Percentiles rank a stretch among this genome's conserved stretches.
Evolutionary conservation across 1,140 invertebrate genomes (phyloP).

Genomic region (Apis laboriosa): DNA sequence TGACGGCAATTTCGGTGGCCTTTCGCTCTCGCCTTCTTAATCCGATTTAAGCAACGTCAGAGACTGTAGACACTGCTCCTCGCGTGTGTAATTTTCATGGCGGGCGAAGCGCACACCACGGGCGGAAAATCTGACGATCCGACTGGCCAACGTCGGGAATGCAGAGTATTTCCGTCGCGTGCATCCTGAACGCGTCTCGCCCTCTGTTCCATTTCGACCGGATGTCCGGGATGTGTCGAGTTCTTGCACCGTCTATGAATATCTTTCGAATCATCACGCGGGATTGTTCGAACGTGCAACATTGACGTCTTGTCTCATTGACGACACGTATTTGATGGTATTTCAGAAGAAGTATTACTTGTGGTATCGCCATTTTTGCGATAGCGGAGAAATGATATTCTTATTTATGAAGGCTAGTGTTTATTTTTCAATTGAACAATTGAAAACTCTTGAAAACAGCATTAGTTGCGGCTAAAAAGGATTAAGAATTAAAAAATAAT

Average conservation of each 20-base stretch:
- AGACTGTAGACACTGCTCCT: conserved; percentile 18
- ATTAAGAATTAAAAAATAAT: not conserved
- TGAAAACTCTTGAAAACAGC: no score
- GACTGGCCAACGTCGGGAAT: conserved; percentile 11
- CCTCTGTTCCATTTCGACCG: conserved; percentile 1
- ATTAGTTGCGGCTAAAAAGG: no score
- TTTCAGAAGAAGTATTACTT: no score
- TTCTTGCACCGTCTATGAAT: conserved; percentile 49
- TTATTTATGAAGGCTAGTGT: no score
- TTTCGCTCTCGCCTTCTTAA: conserved; percentile 24
- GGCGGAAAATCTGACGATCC: conserved; percentile 4
- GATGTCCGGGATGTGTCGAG: conserved; percentile 43
- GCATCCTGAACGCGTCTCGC: conserved; percentile 19
- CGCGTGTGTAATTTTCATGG: conserved; percentile 1
- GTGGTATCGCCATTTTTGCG: no score
- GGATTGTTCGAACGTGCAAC: conserved; percentile 6
- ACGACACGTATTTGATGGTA: not conserved
- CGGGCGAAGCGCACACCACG: no score
- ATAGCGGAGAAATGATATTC: no score
- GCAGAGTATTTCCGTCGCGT: conserved; percentile 34
- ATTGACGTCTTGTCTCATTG: not conserved
- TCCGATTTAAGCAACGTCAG: conserved; percentile 25
- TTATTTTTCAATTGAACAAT: no score
- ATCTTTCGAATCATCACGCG: not conserved
- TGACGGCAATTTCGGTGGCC: not conserved